Evolutionary conservation across 2,113 vertebrate species (phyloP).

Genomic region (Caranx ignobilis): DNA sequence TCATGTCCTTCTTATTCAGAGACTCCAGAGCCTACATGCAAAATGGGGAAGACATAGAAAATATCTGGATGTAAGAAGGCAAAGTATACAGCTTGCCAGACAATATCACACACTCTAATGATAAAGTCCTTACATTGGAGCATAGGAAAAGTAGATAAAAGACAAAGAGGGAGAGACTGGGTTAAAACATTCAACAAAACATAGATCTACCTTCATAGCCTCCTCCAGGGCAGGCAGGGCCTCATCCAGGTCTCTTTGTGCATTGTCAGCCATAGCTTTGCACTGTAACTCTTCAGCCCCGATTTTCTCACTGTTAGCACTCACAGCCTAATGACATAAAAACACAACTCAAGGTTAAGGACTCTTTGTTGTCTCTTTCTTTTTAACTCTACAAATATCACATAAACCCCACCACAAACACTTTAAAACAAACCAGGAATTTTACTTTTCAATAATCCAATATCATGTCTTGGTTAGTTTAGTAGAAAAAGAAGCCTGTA

Average conservation of each 20-base stretch:
- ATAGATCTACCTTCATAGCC: slow-evolving; percentile 88
- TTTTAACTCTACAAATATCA: too few relatives aligned
- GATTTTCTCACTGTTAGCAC: slow-evolving; percentile 89
- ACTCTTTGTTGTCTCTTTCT: background rate
- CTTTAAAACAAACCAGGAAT: background rate
- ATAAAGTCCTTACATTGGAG: background rate
- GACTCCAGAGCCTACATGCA: slow-evolving; percentile 88
- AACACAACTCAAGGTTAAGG: background rate
- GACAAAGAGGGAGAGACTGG: background rate
- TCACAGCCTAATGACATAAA: slow-evolving; percentile 83
- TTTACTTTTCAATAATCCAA: background rate
- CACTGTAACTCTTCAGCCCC: slow-evolving; percentile 88
- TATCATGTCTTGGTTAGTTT: background rate
- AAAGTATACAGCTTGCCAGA: too few relatives aligned
- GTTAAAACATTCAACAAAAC: background rate
- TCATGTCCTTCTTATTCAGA: slow-evolving; percentile 93
- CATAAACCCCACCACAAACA: background rate
- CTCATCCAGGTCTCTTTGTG: slow-evolving; percentile 91
- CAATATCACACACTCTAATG: background rate
- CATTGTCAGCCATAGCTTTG: slow-evolving; percentile 88
- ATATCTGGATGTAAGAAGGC: background rate
- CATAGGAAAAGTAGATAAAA: background rate
- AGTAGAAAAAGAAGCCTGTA: background rate
- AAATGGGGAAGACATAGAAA: background rate
- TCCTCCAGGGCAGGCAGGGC: slow-evolving; percentile 91